Percentiles rank a stretch among this genome's conserved stretches.
Evolutionary conservation across 2,113 vertebrate species (phyloP).

Genomic region (Sprattus sprattus): DNA sequence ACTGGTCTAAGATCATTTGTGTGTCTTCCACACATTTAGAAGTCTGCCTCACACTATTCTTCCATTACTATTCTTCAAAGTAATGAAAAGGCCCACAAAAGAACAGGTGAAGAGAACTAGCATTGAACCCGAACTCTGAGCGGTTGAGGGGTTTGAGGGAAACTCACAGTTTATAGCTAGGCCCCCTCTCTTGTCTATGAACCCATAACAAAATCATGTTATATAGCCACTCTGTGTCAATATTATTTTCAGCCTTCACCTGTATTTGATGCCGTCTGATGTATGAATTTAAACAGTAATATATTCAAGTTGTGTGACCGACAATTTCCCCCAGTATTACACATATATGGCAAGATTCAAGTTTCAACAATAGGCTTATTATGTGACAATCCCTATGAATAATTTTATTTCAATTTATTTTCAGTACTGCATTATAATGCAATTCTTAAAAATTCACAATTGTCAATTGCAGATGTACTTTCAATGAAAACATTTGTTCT

Average conservation of each 20-base stretch:
- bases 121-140: neutral
- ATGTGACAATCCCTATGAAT: neutral
- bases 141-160: no score
- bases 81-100: no score
- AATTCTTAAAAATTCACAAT: neutral
- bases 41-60: no score
- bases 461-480: neutral
- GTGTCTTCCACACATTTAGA: no score
- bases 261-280: neutral
- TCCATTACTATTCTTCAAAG: no score
- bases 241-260: neutral
- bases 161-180: no score
- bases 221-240: neutral
- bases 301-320: neutral
- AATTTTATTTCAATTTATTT: neutral
- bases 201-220: neutral
- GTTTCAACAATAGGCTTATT: neutral
- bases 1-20: no score
- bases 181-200: no score
- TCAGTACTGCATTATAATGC: neutral
- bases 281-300: neutral
- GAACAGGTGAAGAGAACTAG: neutral
- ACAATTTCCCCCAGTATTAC: neutral
- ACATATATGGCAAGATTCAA: neutral
- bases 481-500: neutral